Evolutionary conservation across 1,140 invertebrate species (phyloP), one percentile per base, ranked within the genome.

Genomic region (Philopotamus ludificatus): DNA sequence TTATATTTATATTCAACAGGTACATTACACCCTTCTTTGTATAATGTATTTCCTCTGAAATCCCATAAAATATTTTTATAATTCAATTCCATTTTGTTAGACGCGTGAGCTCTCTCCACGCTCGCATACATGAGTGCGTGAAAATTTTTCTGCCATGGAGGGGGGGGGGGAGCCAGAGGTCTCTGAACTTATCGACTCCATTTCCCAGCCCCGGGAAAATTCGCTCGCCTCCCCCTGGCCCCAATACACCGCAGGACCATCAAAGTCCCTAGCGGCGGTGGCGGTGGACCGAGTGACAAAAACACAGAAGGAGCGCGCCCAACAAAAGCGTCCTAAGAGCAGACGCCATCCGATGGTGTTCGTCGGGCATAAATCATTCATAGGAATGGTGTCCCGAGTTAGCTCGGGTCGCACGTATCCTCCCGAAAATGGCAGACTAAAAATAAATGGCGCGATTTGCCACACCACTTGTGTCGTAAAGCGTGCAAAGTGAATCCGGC

Each of bases 151-250:
- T 26, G 23, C 16, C 15, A 3, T 3, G 8, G 51, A n/a, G 10
- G n/a, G n/a, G n/a, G n/a, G n/a, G n/a, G n/a, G n/a, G n/a, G n/a
- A n/a, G 53, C 20, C n/a, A 28, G 34, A 34, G 64, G 64, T 66
- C 64, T 53, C 55, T 66, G 64, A 66, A 66, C 64, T 60, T 65
- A 60, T 60, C 55, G 45, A 34, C 55, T 44, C 25, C 64, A 15
- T 55, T 44, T 59, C 55, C 55, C 34, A 18, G 28, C 55, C 28
- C 42, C 28, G 10, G 28, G 3, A 15, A 12, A 55, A 23, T 21
- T 9, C 0, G 15, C 39, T 42, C 28, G 2, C 34, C 28, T n/a
- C 60, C 41, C 26, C 25, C 15, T n/a, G 41, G 26, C 39, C 44
- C 44, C 18, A 12, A 23, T 26, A 25, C 15, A 15, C n/a, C n/a